These are phyloP conservation scores for Paracentrotus lividus DNA, from an alignment of 53 echinoderm and acorn worm genomes.

Conservation along the genomic window DNA sequence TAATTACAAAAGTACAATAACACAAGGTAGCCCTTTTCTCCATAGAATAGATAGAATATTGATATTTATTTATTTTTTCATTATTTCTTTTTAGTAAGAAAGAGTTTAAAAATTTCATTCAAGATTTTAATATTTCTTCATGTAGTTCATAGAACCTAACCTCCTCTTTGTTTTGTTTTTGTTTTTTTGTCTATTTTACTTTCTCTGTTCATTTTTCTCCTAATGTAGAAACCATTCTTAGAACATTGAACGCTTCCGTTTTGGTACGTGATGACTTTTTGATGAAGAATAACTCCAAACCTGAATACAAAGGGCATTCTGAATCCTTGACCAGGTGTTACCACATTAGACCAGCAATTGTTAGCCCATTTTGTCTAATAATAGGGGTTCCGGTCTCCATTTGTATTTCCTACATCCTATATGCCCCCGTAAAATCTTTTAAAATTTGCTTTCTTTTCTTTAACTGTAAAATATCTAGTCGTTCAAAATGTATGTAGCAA, in stretches of 20 bases:
- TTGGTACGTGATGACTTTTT: slow-evolving; percentile 7
- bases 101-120: too few species aligned
- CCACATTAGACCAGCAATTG: neutral
- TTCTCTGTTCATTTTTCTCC: neutral
- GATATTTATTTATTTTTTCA: too few species aligned
- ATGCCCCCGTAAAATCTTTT: too few species aligned
- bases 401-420: neutral
- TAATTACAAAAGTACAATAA: too few species aligned
- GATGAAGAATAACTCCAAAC: slow-evolving; percentile 1
- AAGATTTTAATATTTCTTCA: too few species aligned
- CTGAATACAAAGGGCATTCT: neutral
- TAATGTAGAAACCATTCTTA: neutral
- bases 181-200: neutral
- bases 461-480: too few species aligned
- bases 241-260: slow-evolving; percentile 4
- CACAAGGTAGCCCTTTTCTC: too few species aligned
- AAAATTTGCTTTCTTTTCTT: too few species aligned
- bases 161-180: neutral
- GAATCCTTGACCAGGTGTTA: neutral
- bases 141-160: neutral
- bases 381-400: neutral
- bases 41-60: too few species aligned
- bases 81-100: too few species aligned
- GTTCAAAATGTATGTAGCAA: too few species aligned
- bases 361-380: neutral